Evolutionary conservation across 1,140 invertebrate genomes (phyloP), one percentile per base, ranked within the genome.

Genomic region (Drosophila sturtevanti): DNA sequence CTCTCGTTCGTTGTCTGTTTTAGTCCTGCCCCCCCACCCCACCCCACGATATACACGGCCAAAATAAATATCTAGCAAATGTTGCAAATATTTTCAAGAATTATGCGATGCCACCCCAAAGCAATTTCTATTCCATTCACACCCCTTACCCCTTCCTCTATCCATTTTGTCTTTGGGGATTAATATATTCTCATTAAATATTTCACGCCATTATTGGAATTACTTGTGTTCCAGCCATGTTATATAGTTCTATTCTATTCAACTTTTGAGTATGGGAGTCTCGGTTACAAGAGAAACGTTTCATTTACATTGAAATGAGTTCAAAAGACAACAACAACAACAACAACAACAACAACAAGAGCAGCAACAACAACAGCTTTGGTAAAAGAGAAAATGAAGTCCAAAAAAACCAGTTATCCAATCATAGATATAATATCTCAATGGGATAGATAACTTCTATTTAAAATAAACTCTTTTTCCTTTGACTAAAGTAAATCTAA

Each of bases 181-280:
- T 80, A 89, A 89, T 89, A 89, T 85, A 89, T 84, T 89, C 84
- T 89, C 84, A 89, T 89, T 80, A 89, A 84, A 89, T 89, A 89
- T 89, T 89, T 89, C 85, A 79, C 84, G 77, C 84, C 85, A 89
- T 89, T 89, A 89, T 89, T 89, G 84, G 72, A 89, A 84, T 84
- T 80, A 74, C 71, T 55, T 58, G 55, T 31, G 6, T 31, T 63
- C 44, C n/a, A n/a, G 48, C 41, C 41, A 44, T 62, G 60, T n/a
- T n/a, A n/a, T n/a, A n/a, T 68, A 56, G 41, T 54, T 63, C 9
- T 62, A n/a, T 12, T 9, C 31, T 63, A 41, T n/a, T n/a, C n/a
- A n/a, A 6, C 27, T 31, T 31, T 4, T 31, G 27, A 31, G 27
- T 31, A n/a, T n/a, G n/a, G n/a, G n/a, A n/a, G n/a, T n/a, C n/a